Evolutionary conservation across 1,140 invertebrate genomes (phyloP).

Genomic region (Diabrotica undecimpunctata): DNA sequence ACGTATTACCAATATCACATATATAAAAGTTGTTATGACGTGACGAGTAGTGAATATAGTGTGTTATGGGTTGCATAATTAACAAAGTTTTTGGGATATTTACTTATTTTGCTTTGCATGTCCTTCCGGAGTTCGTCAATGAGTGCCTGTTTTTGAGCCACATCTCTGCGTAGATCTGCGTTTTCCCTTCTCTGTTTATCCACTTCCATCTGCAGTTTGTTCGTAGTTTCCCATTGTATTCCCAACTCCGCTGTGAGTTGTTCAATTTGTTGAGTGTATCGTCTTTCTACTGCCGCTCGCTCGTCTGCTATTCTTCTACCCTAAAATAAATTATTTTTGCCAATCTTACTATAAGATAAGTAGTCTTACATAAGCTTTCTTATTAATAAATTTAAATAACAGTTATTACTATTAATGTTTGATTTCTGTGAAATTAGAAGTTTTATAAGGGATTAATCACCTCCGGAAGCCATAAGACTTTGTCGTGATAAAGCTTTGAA

Average conservation of each 20-base stretch:
- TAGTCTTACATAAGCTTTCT: background rate
- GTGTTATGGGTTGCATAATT: too few relatives aligned
- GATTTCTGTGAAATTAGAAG: too few relatives aligned
- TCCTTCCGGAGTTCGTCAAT: constrained; percentile 78
- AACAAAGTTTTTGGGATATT: constrained; percentile 25
- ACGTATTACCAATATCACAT: background rate
- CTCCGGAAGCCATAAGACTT: too few relatives aligned
- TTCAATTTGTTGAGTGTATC: constrained; percentile 70
- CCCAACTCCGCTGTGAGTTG: constrained; percentile 72
- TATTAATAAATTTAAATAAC: background rate
- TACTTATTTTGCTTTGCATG: constrained; percentile 68
- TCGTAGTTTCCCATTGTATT: constrained; percentile 72
- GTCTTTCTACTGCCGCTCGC: constrained; percentile 65
- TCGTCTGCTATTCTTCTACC: constrained; percentile 62
- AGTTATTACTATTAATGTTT: too few relatives aligned
- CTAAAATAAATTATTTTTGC: constrained; percentile 22
- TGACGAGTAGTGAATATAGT: too few relatives aligned
- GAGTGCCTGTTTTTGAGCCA: constrained; percentile 65
- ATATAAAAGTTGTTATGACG: too few relatives aligned
- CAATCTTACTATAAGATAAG: background rate
- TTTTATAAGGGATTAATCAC: too few relatives aligned
- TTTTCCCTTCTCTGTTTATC: constrained; percentile 73
- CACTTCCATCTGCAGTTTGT: constrained; percentile 70
- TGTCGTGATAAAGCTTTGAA: too few relatives aligned
- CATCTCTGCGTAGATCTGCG: constrained; percentile 66